These are phyloP conservation scores for Polymixis lichenea DNA, from an alignment of 2,888 invertebrate genomes.

Conservation along the genomic window DNA sequence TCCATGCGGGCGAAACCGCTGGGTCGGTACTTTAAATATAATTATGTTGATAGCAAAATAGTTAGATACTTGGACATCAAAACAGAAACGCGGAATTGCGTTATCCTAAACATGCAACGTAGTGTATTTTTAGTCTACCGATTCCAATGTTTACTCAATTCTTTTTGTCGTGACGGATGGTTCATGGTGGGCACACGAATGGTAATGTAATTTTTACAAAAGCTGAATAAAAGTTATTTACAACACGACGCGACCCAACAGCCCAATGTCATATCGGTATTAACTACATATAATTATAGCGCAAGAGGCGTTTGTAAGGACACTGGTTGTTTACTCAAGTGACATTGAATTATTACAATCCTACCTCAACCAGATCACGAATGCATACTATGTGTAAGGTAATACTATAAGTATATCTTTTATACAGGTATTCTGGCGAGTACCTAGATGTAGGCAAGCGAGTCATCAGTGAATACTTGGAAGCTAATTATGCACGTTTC, in stretches of 20 bases:
- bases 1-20: no score
- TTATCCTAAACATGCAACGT: conserved; percentile 18
- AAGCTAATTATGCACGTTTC: conserved; percentile 8
- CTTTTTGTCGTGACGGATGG: conserved; percentile 33
- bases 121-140: conserved; percentile 9
- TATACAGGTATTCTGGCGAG: no score
- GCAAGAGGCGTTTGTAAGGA: conserved; percentile 59
- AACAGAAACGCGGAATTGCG: conserved; percentile 7
- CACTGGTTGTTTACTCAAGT: conserved; percentile 60
- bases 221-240: conserved; percentile 44
- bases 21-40: neutral
- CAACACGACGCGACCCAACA: conserved; percentile 36
- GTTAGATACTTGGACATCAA: neutral
- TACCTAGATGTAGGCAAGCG: conserved; percentile 9
- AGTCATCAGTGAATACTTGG: conserved; percentile 23
- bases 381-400: conserved; percentile 42
- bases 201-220: conserved; percentile 44
- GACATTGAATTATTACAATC: conserved; percentile 68
- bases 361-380: conserved; percentile 58
- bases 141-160: conserved; percentile 15
- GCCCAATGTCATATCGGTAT: conserved; percentile 56
- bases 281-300: conserved; percentile 54
- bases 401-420: no score
- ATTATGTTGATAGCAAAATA: neutral
- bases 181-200: conserved; percentile 17